These are phyloP conservation scores for Macrophya alboannulata DNA, from an alignment of 2,888 invertebrate species.

Conservation along the genomic window DNA sequence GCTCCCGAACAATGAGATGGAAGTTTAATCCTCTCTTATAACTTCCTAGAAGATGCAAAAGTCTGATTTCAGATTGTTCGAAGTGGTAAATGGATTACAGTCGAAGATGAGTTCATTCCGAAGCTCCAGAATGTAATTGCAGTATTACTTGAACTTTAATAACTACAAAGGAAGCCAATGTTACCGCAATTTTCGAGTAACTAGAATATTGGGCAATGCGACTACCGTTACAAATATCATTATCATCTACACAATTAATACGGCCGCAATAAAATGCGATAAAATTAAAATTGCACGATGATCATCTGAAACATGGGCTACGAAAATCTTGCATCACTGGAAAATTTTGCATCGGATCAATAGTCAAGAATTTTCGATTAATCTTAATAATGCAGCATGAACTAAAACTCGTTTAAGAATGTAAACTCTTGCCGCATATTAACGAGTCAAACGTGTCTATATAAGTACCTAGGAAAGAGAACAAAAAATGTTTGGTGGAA, in stretches of 20 bases:
- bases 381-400: conserved; percentile 14
- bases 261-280: not conserved
- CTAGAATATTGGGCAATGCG: not conserved
- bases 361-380: conserved; percentile 36
- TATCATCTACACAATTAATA: not conserved
- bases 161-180: conserved; percentile 26
- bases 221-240: not conserved
- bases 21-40: conserved; percentile 1
- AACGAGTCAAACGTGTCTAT: conserved; percentile 38
- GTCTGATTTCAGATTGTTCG: conserved; percentile 29
- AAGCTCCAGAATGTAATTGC: conserved; percentile 22
- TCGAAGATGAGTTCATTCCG: conserved; percentile 18
- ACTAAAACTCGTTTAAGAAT: conserved; percentile 43
- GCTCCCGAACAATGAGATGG: conserved; percentile 16
- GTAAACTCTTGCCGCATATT: conserved; percentile 29
- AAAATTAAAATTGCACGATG: not conserved
- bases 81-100: conserved; percentile 17
- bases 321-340: not conserved
- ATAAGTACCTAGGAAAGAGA: not conserved
- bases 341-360: conserved; percentile 2
- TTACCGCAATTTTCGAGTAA: not conserved
- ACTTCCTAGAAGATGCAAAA: conserved; percentile 18
- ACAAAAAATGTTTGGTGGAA: conserved; percentile 14
- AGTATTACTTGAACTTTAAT: conserved; percentile 23
- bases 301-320: not conserved